Conservation (phyloP, 1,140 invertebrate species). For the Adelges cooleyi region DNA sequence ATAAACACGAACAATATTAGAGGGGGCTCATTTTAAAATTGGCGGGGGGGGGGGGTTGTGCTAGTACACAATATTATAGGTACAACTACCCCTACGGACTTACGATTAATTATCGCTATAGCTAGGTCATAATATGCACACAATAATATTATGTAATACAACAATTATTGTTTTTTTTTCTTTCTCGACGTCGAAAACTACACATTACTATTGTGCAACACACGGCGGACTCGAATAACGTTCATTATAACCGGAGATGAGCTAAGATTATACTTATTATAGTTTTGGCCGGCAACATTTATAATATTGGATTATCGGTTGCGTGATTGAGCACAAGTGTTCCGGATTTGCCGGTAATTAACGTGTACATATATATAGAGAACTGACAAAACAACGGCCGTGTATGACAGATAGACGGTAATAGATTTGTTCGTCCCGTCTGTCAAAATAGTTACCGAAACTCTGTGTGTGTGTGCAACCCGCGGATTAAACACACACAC, state of each 20-base stretch:
- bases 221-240: not conserved
- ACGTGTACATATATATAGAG: conserved; percentile 5
- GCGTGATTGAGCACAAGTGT: conserved; percentile 26
- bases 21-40: too few relatives aligned
- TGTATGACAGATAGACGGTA: conserved; percentile 27
- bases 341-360: conserved; percentile 28
- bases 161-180: not conserved
- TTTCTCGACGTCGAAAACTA: not conserved
- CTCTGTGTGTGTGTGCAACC: too few relatives aligned
- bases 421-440: conserved; percentile 26
- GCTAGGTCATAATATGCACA: too few relatives aligned
- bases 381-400: conserved; percentile 25
- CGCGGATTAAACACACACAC: conserved; percentile 10
- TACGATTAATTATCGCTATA: too few relatives aligned
- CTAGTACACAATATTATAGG: too few relatives aligned
- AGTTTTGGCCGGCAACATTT: conserved; percentile 7
- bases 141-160: too few relatives aligned
- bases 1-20: too few relatives aligned
- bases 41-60: too few relatives aligned
- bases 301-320: conserved; percentile 26
- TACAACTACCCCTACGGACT: too few relatives aligned
- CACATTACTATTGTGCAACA: too few relatives aligned
- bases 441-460: conserved; percentile 23
- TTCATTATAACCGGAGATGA: conserved; percentile 6
- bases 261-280: too few relatives aligned